These are phyloP conservation scores for Melanaphis sacchari DNA, from an alignment of 1,140 invertebrate species.

Conservation along the genomic window DNA sequence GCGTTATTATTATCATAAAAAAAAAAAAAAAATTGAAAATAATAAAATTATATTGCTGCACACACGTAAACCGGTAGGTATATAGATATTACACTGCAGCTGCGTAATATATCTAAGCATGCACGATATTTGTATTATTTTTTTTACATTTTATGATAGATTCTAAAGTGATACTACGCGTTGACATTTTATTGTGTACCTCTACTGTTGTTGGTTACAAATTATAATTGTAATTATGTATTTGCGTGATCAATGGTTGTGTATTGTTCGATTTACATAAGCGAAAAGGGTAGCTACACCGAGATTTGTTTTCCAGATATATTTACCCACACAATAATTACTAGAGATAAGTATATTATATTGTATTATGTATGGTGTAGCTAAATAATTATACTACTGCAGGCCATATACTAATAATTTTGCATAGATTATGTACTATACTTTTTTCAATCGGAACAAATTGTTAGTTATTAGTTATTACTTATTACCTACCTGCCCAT, in stretches of 20 bases:
- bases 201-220: neutral
- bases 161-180: conserved; percentile 11
- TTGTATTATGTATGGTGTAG: neutral
- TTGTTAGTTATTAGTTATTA: neutral
- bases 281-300: neutral
- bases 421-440: neutral
- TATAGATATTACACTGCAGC: too few relatives aligned
- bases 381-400: neutral
- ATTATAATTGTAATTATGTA: conserved; percentile 17
- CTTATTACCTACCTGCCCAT: neutral
- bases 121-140: conserved; percentile 5
- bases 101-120: neutral
- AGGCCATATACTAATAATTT: neutral
- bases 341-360: neutral
- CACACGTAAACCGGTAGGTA: neutral
- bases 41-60: neutral
- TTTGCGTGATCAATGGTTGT: conserved; percentile 1
- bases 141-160: conserved; percentile 15
- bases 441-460: neutral
- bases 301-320: neutral
- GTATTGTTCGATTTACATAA: conserved; percentile 15
- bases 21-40: neutral
- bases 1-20: neutral
- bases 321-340: neutral
- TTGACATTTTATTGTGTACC: conserved; percentile 8